Evolutionary conservation across 2,113 vertebrate genomes (phyloP), one percentile per base, ranked within the genome.

Genomic region (Oreochromis aureus): DNA sequence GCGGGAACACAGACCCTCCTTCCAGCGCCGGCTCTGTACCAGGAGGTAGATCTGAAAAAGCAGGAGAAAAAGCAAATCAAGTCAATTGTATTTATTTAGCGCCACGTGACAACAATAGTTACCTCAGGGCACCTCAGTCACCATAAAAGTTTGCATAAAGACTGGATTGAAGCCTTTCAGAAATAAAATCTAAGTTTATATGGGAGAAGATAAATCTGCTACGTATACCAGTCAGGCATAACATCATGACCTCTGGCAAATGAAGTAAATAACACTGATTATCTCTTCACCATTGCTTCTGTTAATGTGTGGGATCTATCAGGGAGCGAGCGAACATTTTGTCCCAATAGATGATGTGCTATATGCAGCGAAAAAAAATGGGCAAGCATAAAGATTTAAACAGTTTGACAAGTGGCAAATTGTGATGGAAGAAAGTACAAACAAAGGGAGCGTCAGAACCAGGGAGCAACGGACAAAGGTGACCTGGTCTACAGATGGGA

Each of bases 1-100:
- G 82, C 97, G 97, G 2, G 98, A 98, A 91, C 98, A 99, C 56
- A 99, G 93, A 5, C 97, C 92, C 16, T 99, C 98, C 86, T 97
- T 97, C 98, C 98, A 99, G 34, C 97, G 97, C 3, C 97, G 97
- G 92, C 97, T 99, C 94, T 99, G 98, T 73, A 97, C 97, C 90
- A 99, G 24, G 3, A 98, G 94, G 89, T 97, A 97, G 92, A 99
- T 98, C 98, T 99, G 93, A 66, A 94, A 11, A 84, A 4, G 44
- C 59, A 2, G 2, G n/a, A 10, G 11, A 27, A 39, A 6, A 22
- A 39, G 13, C 2, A 32, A 87, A 53, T 66, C 61, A 39, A 69
- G 39, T 69, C 34, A 69, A 13, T 2, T 39, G 19, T 69, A 22
- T 22, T 22, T 22, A 69, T 39, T 69, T 69, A 22, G 63, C 1